Percentiles rank a stretch among this genome's conserved stretches.
phyloP scores from a whole-genome alignment of 2,888 invertebrate genomes.

The Stenurella melanura region DNA sequence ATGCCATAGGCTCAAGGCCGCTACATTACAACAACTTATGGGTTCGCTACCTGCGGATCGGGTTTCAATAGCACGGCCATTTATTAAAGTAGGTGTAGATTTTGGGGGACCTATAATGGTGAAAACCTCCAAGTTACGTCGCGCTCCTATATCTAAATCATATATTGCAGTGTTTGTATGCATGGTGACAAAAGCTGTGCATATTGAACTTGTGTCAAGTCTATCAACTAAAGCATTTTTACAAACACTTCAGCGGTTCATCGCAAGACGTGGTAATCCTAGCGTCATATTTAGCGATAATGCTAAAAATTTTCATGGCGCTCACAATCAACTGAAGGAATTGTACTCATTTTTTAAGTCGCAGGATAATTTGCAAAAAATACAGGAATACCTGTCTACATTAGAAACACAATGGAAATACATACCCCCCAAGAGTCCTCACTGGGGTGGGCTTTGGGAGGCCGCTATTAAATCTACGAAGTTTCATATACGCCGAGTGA shows the following conservation, averaged over 20 bases:
- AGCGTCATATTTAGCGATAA: constrained; percentile 25
- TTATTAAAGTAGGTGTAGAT: constrained; percentile 46
- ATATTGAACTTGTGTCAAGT: constrained; percentile 29
- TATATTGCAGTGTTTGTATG: constrained; percentile 21
- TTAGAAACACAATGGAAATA: constrained; percentile 14
- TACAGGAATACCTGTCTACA: background rate
- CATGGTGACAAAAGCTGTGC: constrained; percentile 26
- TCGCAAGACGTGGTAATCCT: constrained; percentile 8
- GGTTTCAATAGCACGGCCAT: constrained; percentile 40
- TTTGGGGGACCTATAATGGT: constrained; percentile 52
- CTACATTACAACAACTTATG: constrained; percentile 44
- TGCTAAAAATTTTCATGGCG: constrained; percentile 23
- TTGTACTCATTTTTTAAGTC: constrained; percentile 4
- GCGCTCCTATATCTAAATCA: background rate
- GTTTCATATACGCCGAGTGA: constrained; percentile 18
- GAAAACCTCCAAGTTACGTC: constrained; percentile 12
- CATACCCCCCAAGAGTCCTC: constrained; percentile 58
- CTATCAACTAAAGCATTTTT: constrained; percentile 22
- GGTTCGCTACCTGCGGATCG: constrained; percentile 46
- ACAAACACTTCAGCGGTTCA: constrained; percentile 12
- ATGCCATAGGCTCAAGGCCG: constrained; percentile 38
- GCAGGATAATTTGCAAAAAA: background rate
- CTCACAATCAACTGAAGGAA: constrained; percentile 4
- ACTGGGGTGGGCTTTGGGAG: constrained; percentile 67
- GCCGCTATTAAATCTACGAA: constrained; percentile 63